Evolutionary conservation across 2,113 vertebrate species (phyloP), one percentile per base, ranked within the genome.

Genomic region (Progne subis): DNA sequence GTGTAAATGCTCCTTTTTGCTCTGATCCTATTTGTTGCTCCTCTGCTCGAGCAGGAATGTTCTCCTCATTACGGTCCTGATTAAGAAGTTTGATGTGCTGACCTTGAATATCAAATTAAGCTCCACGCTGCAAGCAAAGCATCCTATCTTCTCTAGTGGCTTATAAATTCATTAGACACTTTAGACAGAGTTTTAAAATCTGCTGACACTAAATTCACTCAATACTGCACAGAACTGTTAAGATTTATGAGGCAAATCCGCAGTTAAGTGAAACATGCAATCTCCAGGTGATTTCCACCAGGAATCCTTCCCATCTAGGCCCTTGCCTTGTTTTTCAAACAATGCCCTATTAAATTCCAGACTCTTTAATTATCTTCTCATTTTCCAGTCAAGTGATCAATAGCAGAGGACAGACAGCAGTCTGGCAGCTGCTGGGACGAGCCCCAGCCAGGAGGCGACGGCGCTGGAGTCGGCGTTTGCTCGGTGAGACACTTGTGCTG

Each of bases 91-190:
- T 93, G 76, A 95, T 96, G 86, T 78, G 92, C 90, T 94, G 96
- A 97, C 95, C 94, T 97, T 96, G 94, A 95, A 86, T 56, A 96
- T 88, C 90, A 94, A 96, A 96, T 96, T 90, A 95, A 96, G 93
- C 92, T 95, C 82, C 76, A 65, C 2, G 86, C 65, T 94, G 95
- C 94, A 94, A 96, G 94, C 86, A 86, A 97, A 97, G 90, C 95
- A 96, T 86, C 94, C 90, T 31, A 44, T 72, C 95, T 96, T 93
- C 95, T 96, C 95, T 64, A 69, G 93, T 92, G 95, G 90, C 93
- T 96, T 96, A 94, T 96, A 96, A 96, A 97, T 92, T 97, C 94
- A 94, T 95, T 93, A 96, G 86, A 69, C 80, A 69, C 76, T 92
- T 96, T 85, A 93, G 88, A 93, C 90, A 44, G 31, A 90, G 90